A percentile compares a stretch with the other conserved stretches of the same genome.
phyloP scores from a whole-genome alignment of 1,140 invertebrate species.

The Caenorhabditis remanei region DNA sequence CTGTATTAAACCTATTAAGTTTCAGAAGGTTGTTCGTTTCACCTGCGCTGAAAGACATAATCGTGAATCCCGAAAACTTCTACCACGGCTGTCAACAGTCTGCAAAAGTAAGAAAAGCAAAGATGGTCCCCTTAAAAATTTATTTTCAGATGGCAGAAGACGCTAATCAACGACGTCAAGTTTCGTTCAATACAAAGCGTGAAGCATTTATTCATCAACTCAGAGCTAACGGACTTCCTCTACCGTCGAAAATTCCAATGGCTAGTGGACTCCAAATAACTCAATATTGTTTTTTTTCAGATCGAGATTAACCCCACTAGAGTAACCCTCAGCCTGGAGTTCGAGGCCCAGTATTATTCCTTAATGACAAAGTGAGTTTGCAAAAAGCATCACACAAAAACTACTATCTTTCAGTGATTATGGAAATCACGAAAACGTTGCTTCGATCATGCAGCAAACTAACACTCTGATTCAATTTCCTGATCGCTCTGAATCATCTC shows the following conservation, averaged over 20 bases:
- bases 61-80: constrained; percentile 34
- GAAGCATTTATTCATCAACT: constrained; percentile 14
- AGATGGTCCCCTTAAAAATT: not conserved
- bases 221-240: not conserved
- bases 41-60: constrained; percentile 23
- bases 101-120: not conserved
- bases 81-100: constrained; percentile 11
- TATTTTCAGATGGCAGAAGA: constrained; percentile 14
- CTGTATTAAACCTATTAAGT: not conserved
- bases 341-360: constrained; percentile 42
- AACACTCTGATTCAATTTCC: constrained; percentile 44
- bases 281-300: not conserved
- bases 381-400: not conserved
- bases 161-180: not conserved
- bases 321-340: constrained; percentile 51
- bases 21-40: constrained; percentile 9
- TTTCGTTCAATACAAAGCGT: constrained; percentile 35
- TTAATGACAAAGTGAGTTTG: constrained; percentile 22
- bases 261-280: not conserved
- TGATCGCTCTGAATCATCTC: not conserved
- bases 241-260: constrained; percentile 24
- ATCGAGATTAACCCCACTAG: constrained; percentile 54
- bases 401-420: constrained; percentile 1
- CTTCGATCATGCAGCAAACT: constrained; percentile 38
- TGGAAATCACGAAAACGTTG: constrained; percentile 33